Conservation (phyloP, 2,797 vertebrate genomes). For the Enteromius paludinosus region DNA sequence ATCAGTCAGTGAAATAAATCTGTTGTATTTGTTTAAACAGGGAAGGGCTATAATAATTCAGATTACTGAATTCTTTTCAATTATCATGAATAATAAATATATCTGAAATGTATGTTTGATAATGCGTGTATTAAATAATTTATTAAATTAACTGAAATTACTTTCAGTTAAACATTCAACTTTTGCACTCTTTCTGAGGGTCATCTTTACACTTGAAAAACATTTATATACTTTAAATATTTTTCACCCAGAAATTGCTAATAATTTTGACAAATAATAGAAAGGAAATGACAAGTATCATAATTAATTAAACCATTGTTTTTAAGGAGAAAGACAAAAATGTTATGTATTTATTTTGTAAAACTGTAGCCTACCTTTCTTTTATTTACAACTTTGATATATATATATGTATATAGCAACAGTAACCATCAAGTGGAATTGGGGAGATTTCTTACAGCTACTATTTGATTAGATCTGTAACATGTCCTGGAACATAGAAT, state of each 20-base stretch:
- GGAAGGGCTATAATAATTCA: neutral
- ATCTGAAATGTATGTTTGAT: no score
- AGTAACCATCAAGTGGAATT: neutral
- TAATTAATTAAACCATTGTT: neutral
- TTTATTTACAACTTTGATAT: no score
- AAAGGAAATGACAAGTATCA: neutral
- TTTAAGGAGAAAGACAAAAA: neutral
- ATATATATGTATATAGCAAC: no score
- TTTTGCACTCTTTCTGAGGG: neutral
- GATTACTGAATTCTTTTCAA: neutral
- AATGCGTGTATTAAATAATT: neutral
- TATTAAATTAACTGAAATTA: neutral
- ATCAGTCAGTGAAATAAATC: neutral
- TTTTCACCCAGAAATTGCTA: neutral
- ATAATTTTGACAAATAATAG: neutral
- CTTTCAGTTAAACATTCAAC: no score
- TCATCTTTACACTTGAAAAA: neutral
- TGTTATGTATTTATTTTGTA: no score
- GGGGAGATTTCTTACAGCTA: neutral
- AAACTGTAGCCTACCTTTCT: no score
- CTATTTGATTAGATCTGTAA: neutral
- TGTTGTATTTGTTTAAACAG: neutral
- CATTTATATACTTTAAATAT: neutral
- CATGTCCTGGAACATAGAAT: constrained; percentile 5
- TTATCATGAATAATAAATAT: neutral